These are phyloP conservation scores for Ephialtes manifestator DNA, from an alignment of 2,888 invertebrate species.

Conservation along the genomic window DNA sequence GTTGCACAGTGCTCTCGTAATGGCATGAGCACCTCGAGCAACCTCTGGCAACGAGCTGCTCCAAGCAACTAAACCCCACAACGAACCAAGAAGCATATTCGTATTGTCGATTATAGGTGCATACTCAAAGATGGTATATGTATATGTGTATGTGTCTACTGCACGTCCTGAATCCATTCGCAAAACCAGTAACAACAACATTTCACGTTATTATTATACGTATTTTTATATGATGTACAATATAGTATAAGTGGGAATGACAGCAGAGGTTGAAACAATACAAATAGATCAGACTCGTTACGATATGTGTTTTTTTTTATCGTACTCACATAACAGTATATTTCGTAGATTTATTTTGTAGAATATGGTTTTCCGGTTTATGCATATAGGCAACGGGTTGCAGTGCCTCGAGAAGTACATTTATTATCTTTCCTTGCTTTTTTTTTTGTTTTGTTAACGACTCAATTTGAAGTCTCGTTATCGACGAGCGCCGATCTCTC, in stretches of 20 bases:
- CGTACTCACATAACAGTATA: background rate
- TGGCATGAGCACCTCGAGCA: constrained; percentile 48
- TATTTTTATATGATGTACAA: constrained; percentile 21
- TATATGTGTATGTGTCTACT: background rate
- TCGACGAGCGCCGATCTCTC: constrained; percentile 64
- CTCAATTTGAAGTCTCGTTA: constrained; percentile 66
- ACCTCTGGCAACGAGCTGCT: constrained; percentile 49
- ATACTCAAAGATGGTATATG: background rate
- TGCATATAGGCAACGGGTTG: constrained; percentile 17
- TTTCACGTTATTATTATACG: constrained; percentile 21
- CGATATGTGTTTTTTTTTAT: background rate
- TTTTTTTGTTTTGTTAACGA: constrained; percentile 52
- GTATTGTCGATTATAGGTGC: background rate
- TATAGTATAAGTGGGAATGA: background rate
- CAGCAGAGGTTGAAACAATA: constrained; percentile 16
- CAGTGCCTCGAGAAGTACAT: background rate
- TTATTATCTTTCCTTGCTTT: constrained; percentile 28
- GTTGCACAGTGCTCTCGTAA: constrained; percentile 48
- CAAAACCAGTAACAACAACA: constrained; percentile 24
- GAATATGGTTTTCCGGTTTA: background rate
- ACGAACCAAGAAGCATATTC: constrained; percentile 15
- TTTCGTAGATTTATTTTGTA: background rate
- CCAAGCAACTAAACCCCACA: constrained; percentile 24
- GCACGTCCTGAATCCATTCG: background rate
- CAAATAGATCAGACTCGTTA: constrained; percentile 33